Conservation (phyloP, 2,888 invertebrate species). For the Epinotia nisella region DNA sequence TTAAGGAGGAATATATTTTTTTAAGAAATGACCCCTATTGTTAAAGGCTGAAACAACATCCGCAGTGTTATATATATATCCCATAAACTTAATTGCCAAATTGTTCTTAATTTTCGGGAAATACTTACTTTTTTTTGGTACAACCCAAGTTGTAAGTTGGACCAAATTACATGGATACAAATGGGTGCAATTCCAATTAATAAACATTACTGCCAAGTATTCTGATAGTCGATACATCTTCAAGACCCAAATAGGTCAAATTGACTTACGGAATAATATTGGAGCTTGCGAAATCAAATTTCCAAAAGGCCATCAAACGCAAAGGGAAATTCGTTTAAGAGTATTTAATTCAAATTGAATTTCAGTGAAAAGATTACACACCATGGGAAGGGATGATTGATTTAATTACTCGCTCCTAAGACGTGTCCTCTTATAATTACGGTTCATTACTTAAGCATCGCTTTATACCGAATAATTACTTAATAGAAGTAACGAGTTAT, state of each 20-base stretch:
- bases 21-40: too few relatives aligned
- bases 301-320: slow-evolving; percentile 68
- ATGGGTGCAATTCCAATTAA: neutral
- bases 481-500: slow-evolving; percentile 84
- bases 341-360: slow-evolving; percentile 80
- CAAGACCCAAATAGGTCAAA: slow-evolving; percentile 56
- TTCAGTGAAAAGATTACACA: slow-evolving; percentile 81
- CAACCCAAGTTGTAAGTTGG: neutral
- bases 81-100: too few relatives aligned
- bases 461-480: slow-evolving; percentile 83
- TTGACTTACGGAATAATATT: slow-evolving; percentile 64
- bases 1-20: neutral
- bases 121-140: neutral
- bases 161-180: neutral
- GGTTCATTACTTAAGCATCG: slow-evolving; percentile 84
- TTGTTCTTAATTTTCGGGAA: neutral
- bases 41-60: too few relatives aligned
- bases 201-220: slow-evolving; percentile 4
- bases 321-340: slow-evolving; percentile 68
- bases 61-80: too few relatives aligned
- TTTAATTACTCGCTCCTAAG: slow-evolving; percentile 82
- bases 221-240: slow-evolving; percentile 20
- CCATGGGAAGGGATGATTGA: slow-evolving; percentile 80
- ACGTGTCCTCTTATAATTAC: slow-evolving; percentile 84
- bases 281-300: slow-evolving; percentile 38